Percentiles rank a stretch among this genome's conserved stretches.
Conservation (phyloP, 2,113 vertebrate species). For the Leptodactylus fuscus region DNA sequence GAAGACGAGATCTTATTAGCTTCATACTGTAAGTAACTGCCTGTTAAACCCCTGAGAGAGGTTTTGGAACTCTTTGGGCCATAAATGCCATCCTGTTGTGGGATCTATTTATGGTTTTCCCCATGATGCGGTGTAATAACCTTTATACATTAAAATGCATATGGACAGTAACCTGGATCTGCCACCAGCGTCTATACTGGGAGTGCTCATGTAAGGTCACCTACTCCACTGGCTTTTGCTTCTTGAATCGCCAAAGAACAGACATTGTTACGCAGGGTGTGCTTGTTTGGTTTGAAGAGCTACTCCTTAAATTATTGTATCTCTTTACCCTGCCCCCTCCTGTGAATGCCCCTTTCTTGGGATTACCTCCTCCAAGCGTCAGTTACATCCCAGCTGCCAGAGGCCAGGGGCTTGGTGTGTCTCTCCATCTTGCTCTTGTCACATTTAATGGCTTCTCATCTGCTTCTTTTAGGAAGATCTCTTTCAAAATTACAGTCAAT, state of each 20-base stretch:
- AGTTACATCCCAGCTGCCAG: constrained; percentile 56
- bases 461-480: constrained; percentile 23
- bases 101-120: background rate
- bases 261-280: constrained; percentile 4
- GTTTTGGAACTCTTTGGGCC: background rate
- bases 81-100: too few relatives aligned
- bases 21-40: background rate
- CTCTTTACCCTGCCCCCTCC: constrained; percentile 53
- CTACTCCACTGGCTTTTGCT: background rate
- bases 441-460: constrained; percentile 42
- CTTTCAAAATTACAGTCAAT: constrained; percentile 18
- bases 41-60: background rate
- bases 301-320: constrained; percentile 42
- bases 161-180: background rate
- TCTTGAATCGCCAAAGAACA: background rate
- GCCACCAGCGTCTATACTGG: background rate
- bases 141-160: background rate
- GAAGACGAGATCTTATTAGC: background rate
- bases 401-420: constrained; percentile 47
- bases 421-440: constrained; percentile 40
- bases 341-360: constrained; percentile 40
- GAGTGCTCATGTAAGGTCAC: background rate
- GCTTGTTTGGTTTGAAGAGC: constrained; percentile 19
- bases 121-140: background rate
- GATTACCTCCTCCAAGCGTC: constrained; percentile 52